Evolutionary conservation across 2,113 vertebrate species (phyloP).

Genomic region (Vulpes lagopus): DNA sequence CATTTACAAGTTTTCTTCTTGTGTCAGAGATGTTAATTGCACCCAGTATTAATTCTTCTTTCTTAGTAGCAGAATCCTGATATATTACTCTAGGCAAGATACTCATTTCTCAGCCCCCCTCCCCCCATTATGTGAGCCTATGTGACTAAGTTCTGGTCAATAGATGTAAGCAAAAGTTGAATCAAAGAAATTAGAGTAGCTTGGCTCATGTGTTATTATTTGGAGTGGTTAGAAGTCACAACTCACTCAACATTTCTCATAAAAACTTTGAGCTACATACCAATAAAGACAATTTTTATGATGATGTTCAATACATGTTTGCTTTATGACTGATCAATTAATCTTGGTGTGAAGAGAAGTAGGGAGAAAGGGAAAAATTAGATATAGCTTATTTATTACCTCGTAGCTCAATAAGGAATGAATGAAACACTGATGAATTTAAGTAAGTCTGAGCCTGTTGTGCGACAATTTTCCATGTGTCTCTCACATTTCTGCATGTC

Average conservation of each 20-base stretch:
- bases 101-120: neutral
- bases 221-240: neutral
- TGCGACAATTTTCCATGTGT: neutral
- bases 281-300: neutral
- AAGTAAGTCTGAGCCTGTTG: neutral
- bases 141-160: neutral
- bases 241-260: slow-evolving; percentile 12
- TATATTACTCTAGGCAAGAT: neutral
- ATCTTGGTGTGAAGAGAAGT: neutral
- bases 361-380: neutral
- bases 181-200: neutral
- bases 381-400: neutral
- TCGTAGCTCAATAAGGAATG: neutral
- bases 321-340: neutral
- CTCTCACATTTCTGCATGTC: neutral
- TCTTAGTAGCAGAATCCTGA: neutral
- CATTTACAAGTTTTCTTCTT: neutral
- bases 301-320: neutral
- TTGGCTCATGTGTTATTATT: neutral
- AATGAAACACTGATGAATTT: neutral
- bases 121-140: neutral
- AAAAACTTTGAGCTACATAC: neutral
- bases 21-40: neutral
- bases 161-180: neutral
- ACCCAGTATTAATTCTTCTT: neutral